These are phyloP conservation scores for Tachysurus fulvidraco DNA, from an alignment of 2,113 vertebrate species.

Conservation along the genomic window DNA sequence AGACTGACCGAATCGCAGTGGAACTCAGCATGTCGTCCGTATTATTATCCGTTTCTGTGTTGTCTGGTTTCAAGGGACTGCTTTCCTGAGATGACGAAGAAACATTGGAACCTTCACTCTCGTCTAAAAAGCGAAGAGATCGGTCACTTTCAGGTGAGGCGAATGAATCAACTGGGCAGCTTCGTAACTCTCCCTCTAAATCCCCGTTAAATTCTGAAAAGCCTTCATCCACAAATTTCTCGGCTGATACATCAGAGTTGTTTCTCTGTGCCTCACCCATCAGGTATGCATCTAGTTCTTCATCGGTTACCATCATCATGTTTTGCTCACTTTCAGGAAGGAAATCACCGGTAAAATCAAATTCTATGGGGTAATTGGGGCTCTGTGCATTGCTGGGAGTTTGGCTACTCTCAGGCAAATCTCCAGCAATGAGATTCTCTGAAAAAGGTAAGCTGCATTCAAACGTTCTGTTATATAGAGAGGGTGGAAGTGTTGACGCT, in stretches of 20 bases:
- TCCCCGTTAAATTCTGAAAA: conserved; percentile 54
- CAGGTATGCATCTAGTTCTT: conserved; percentile 91
- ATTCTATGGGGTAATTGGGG: conserved; percentile 63
- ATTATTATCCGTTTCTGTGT: conserved; percentile 33
- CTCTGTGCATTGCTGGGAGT: conserved; percentile 54
- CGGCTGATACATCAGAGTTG: conserved; percentile 29
- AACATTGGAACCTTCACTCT: conserved; percentile 46
- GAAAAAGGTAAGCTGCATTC: conserved; percentile 52
- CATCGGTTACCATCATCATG: conserved; percentile 80
- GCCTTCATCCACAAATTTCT: conserved; percentile 47
- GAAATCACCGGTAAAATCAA: conserved; percentile 69
- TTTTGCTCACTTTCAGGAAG: conserved; percentile 77
- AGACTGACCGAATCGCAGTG: conserved; percentile 55
- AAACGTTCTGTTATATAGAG: conserved; percentile 39
- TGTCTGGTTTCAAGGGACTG: conserved; percentile 57
- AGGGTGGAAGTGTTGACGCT: background rate
- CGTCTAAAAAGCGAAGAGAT: conserved; percentile 52
- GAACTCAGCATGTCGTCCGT: conserved; percentile 52
- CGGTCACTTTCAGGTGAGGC: conserved; percentile 67
- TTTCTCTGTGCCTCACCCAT: conserved; percentile 71
- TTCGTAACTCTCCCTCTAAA: conserved; percentile 56
- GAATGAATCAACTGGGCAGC: conserved; percentile 49
- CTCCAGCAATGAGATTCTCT: conserved; percentile 46
- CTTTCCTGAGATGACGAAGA: conserved; percentile 57
- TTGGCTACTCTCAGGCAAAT: conserved; percentile 37